Percentiles rank a stretch among this genome's conserved stretches.
These are phyloP conservation scores for Heloderma charlesbogerti DNA, from an alignment of 2,113 vertebrate genomes.

Conservation along the genomic window DNA sequence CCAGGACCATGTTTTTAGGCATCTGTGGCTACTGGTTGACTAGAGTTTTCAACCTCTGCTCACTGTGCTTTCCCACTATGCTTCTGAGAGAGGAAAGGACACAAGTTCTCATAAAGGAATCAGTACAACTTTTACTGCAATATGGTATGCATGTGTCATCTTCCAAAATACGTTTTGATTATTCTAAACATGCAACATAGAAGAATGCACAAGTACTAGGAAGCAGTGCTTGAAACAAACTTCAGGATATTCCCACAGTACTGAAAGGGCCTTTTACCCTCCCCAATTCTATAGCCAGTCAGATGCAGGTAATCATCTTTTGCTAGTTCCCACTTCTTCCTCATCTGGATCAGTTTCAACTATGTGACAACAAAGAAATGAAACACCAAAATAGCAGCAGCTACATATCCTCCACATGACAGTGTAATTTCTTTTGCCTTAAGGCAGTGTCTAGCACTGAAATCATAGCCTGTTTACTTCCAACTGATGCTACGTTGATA, in stretches of 20 bases:
- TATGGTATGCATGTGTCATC: background rate
- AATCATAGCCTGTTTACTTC: slow-evolving; percentile 94
- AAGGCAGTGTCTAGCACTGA: slow-evolving; percentile 90
- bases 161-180: slow-evolving; percentile 30
- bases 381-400: slow-evolving; percentile 85
- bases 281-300: slow-evolving; percentile 17
- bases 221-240: background rate
- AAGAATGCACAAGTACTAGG: background rate
- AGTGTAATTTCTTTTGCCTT: slow-evolving; percentile 95
- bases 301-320: slow-evolving; percentile 68
- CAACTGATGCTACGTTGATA: slow-evolving; percentile 81
- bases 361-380: slow-evolving; percentile 89
- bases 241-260: background rate
- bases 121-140: background rate
- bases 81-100: background rate
- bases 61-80: background rate
- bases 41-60: background rate
- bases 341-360: slow-evolving; percentile 91
- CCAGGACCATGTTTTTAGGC: background rate
- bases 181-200: slow-evolving; percentile 24
- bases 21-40: background rate
- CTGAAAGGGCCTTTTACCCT: background rate
- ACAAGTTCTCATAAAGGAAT: background rate
- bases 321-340: slow-evolving; percentile 68
- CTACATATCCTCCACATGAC: slow-evolving; percentile 91